These are phyloP conservation scores for Coelopa pilipes DNA, from an alignment of 2,888 invertebrate genomes.

Conservation along the genomic window DNA sequence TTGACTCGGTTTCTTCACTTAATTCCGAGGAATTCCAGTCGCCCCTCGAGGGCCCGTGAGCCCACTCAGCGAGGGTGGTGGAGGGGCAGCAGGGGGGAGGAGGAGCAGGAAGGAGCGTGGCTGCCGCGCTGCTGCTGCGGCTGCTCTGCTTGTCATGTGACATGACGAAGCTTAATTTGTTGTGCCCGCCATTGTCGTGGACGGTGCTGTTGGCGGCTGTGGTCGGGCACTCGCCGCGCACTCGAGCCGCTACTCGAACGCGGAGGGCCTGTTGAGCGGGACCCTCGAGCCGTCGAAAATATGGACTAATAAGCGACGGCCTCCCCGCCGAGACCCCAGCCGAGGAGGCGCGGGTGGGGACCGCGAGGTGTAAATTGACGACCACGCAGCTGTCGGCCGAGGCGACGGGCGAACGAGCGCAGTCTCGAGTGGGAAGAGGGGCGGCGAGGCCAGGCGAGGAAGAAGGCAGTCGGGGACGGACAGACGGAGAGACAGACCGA, in stretches of 20 bases:
- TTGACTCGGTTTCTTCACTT: background rate
- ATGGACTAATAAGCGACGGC: conserved; percentile 29
- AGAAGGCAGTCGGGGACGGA: no score
- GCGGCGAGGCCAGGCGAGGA: no score
- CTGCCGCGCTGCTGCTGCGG: no score
- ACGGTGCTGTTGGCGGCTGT: background rate
- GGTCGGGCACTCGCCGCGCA: background rate
- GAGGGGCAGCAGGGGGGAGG: no score
- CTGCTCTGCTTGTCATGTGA: background rate
- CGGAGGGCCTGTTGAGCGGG: conserved; percentile 14
- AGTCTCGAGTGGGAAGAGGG: no score
- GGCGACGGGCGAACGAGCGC: background rate
- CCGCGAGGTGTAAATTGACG: background rate
- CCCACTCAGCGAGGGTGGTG: background rate
- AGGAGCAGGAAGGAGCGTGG: no score
- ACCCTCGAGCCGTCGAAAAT: conserved; percentile 29
- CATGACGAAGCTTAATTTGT: background rate
- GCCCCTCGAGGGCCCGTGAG: conserved; percentile 26
- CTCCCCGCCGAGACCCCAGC: conserved; percentile 12
- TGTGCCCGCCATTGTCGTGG: background rate
- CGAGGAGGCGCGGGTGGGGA: conserved; percentile 20
- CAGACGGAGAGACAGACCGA: no score
- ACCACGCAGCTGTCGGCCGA: background rate
- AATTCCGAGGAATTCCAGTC: conserved; percentile 34
- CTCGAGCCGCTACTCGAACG: conserved; percentile 11